Conservation (phyloP, 2,797 vertebrate species). For the Cryptoprocta ferox region DNA sequence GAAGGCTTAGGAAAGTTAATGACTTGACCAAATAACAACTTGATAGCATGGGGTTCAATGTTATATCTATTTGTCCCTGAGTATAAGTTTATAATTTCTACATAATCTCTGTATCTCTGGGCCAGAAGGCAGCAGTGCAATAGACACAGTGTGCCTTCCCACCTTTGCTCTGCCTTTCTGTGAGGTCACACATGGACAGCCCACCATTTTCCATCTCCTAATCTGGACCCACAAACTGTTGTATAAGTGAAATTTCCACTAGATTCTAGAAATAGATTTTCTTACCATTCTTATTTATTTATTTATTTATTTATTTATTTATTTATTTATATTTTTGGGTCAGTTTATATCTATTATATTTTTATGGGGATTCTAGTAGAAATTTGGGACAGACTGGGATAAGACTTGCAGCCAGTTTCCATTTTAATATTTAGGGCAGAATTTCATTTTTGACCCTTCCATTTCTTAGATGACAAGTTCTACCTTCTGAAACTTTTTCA, state of each 20-base stretch:
- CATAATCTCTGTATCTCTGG: background rate
- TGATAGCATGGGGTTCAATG: background rate
- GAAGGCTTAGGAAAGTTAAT: background rate
- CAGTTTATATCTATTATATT: slow-evolving; percentile 18
- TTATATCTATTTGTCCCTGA: background rate
- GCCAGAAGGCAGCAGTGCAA: background rate
- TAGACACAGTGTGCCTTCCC: background rate
- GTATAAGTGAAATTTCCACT: background rate
- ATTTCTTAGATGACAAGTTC: slow-evolving; percentile 32
- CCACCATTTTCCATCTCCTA: background rate
- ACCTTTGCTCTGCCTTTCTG: background rate
- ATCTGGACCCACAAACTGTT: slow-evolving; percentile 7
- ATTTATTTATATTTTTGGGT: background rate
- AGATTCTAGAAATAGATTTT: slow-evolving; percentile 21
- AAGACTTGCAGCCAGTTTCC: background rate
- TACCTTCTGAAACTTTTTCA: background rate
- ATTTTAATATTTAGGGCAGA: slow-evolving; percentile 32
- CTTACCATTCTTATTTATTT: background rate
- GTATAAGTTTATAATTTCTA: background rate
- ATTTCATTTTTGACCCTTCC: slow-evolving; percentile 12
- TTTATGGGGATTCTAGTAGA: slow-evolving; percentile 36
- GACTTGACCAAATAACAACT: background rate
- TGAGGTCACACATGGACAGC: background rate
- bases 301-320: no score
- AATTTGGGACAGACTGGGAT: background rate